A percentile compares a stretch with the other conserved stretches of the same genome.
Evolutionary conservation across 2,797 vertebrate genomes (phyloP).

Genomic region (Octomys mimax): DNA sequence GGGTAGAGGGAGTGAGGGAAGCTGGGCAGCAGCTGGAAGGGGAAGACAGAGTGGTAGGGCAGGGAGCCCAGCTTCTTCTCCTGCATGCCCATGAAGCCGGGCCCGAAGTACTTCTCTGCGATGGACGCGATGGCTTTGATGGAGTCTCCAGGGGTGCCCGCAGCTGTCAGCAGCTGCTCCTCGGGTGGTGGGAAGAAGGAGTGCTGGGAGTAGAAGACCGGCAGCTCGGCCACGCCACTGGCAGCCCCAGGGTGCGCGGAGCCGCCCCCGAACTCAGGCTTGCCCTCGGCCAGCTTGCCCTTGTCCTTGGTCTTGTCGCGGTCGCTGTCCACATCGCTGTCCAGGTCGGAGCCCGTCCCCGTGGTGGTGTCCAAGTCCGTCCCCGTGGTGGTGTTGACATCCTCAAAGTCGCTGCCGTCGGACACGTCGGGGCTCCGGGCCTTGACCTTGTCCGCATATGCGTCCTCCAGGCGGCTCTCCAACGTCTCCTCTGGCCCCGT

Average conservation of each 20-base stretch:
- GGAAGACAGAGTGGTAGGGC: conserved; percentile 98
- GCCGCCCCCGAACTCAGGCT: conserved; percentile 90
- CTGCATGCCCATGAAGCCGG: conserved; percentile 97
- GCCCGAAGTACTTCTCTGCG: conserved; percentile 99
- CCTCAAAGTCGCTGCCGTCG: conserved; percentile 98
- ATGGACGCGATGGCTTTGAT: conserved; percentile 99
- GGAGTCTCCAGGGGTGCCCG: conserved; percentile 95
- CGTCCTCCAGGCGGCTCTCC: conserved; percentile 91
- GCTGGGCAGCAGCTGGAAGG: conserved; percentile 97
- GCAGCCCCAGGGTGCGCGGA: conserved; percentile 91
- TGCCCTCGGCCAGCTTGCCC: conserved; percentile 88
- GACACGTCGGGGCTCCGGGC: conserved; percentile 95
- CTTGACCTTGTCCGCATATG: conserved; percentile 93
- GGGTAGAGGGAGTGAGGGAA: conserved; percentile 97
- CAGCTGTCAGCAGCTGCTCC: conserved; percentile 95
- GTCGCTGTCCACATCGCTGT: conserved; percentile 96
- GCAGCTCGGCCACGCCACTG: conserved; percentile 91
- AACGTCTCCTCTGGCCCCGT: conserved; percentile 90
- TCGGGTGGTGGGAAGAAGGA: conserved; percentile 97
- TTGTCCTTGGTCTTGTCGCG: conserved; percentile 94
- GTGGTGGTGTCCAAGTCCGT: conserved; percentile 98
- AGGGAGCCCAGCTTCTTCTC: conserved; percentile 98
- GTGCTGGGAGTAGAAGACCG: conserved; percentile 95
- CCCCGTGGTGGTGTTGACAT: conserved; percentile 97
- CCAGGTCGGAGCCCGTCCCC: conserved; percentile 96